Evolutionary conservation across 1,140 invertebrate genomes (phyloP).

Genomic region (Zaprionus vittiger): DNA sequence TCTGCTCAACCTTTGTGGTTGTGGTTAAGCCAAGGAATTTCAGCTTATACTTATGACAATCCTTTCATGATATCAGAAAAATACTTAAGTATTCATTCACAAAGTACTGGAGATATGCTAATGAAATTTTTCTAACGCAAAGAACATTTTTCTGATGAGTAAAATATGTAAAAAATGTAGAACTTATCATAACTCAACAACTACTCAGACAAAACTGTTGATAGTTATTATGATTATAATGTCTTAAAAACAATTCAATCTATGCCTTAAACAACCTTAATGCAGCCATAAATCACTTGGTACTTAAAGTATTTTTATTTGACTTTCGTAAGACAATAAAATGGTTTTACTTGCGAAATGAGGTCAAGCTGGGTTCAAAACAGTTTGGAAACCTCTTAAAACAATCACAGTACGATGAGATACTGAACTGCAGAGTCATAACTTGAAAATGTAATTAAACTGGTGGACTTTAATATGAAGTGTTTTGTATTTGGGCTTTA

Average conservation of each 20-base stretch:
- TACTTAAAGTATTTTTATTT: neutral
- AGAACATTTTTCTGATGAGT: neutral
- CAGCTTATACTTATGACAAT: neutral
- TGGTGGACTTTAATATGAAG: neutral
- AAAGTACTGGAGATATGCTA: neutral
- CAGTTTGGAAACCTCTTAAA: neutral
- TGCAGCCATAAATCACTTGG: neutral
- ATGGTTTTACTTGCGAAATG: neutral
- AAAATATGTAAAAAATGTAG: neutral
- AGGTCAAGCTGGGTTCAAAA: neutral
- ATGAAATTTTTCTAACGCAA: neutral
- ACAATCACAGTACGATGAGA: neutral
- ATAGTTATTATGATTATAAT: neutral
- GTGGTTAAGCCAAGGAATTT: neutral
- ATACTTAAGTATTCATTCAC: neutral
- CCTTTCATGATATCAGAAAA: neutral
- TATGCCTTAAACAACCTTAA: neutral
- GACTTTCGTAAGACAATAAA: neutral
- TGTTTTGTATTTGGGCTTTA: conserved; percentile 6
- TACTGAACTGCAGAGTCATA: neutral
- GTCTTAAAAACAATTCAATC: neutral
- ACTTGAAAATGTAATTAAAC: neutral
- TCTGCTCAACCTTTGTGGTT: neutral
- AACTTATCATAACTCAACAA: neutral
- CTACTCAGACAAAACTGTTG: neutral